Evolutionary conservation across 2,888 invertebrate genomes (phyloP), one percentile per base, ranked within the genome.

Genomic region (Myopa tessellatipennis): DNA sequence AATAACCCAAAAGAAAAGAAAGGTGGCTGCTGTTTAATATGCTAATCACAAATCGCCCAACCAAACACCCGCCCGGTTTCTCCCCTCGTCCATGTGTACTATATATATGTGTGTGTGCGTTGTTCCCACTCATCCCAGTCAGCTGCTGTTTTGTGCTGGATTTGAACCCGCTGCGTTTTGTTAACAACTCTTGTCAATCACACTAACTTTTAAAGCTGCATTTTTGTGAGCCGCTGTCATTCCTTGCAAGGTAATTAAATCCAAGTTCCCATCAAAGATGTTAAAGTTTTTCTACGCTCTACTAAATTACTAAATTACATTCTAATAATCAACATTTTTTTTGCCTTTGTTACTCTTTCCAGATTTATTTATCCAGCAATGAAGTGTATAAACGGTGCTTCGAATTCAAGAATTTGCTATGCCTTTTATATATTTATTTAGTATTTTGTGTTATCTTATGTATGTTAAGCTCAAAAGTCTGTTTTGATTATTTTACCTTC

Each of bases 211-310:
- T 55, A 34, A 55, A 50, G 14, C 45, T 12, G 55, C 70, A 70
- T 70, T 70, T 4, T 6, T 55, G 70, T 36, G 52, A 55, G 34
- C 34, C 7, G 65, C 38, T 38, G 10, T 16, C 36, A 16, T 38
- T 65, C 38, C 65, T 14, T 4, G 58, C 60, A 72, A 72, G 72
- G 58, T 65, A 65, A 72, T 58, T 72, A 34, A 36, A 38, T 65
- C 3, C 34, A 34, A 4, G 4, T 65, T 65, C 16, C 34, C 26
- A 60, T 18, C 52, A 40, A 26, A 55, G 4, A 4, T 26, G 26
- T 26, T 26, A 26, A 74, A 50, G 45, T 65, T 26, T 14, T 26
- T 14, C 45, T 77, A 63, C 50, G n/a, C n/a, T n/a, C n/a, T 3
- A 6, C 26, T 34, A 16, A 26, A 52, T 18, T 34, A 52, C 36